Conservation (phyloP, 2,888 invertebrate genomes). For the Drosophila cracens region DNA sequence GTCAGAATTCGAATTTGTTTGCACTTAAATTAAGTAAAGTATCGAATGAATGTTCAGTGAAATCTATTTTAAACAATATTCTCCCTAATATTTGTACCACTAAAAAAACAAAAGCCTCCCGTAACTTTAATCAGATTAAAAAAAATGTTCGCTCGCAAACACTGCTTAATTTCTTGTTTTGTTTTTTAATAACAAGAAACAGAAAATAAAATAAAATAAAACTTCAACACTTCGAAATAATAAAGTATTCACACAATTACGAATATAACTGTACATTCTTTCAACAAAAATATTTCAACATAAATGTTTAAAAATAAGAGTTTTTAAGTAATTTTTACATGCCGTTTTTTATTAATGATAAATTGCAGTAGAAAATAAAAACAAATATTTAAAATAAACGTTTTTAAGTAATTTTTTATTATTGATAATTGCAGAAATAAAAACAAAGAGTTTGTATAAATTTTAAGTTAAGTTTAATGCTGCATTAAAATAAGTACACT, state of each 20-base stretch:
- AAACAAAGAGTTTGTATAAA: not conserved
- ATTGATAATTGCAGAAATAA: not conserved
- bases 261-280: not conserved
- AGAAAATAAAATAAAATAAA: not conserved
- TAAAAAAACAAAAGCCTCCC: not conserved
- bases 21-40: not conserved
- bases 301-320: not conserved
- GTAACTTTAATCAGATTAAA: not conserved
- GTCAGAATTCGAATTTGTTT: not conserved
- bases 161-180: not conserved
- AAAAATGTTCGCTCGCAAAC: not conserved
- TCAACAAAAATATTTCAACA: not conserved
- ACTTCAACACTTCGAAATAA: not conserved
- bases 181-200: not conserved
- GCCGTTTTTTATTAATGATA: not conserved
- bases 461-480: not conserved
- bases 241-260: conserved; percentile 1
- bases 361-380: not conserved
- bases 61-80: not conserved
- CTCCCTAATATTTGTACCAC: not conserved
- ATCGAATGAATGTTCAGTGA: not conserved
- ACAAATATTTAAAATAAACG: not conserved
- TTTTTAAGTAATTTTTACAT: not conserved
- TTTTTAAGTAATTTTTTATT: not conserved
- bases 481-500: conserved; percentile 1